These are phyloP conservation scores for Caenorhabditis imperialis DNA, from an alignment of 2,888 invertebrate genomes.

Conservation along the genomic window DNA sequence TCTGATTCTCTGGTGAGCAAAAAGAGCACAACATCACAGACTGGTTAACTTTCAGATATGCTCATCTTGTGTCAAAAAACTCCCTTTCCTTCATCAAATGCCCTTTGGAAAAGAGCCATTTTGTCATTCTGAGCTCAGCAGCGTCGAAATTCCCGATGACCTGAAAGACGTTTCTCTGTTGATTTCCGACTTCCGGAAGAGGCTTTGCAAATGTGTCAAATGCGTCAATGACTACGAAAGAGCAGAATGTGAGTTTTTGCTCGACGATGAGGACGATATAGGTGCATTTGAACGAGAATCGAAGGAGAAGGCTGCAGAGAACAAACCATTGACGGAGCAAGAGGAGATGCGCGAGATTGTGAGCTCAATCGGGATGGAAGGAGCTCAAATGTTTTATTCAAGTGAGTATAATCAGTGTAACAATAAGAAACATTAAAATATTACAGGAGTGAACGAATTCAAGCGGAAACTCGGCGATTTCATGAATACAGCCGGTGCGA, in stretches of 20 bases:
- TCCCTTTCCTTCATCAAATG: conserved; percentile 29
- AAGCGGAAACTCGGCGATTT: conserved; percentile 57
- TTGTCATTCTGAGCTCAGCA: conserved; percentile 23
- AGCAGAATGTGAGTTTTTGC: conserved; percentile 60
- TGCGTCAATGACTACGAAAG: conserved; percentile 54
- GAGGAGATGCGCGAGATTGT: conserved; percentile 49
- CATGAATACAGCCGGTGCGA: conserved; percentile 7
- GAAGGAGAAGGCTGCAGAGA: conserved; percentile 21
- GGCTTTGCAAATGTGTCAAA: conserved; percentile 58
- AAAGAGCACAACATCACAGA: not conserved
- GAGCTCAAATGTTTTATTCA: conserved; percentile 35
- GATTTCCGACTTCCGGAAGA: conserved; percentile 11
- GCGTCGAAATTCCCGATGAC: not conserved
- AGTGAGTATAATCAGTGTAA: conserved; percentile 37
- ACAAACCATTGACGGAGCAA: conserved; percentile 11
- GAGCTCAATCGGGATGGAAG: conserved; percentile 50
- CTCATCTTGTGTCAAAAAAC: conserved; percentile 11
- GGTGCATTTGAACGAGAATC: conserved; percentile 55
- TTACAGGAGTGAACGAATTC: conserved; percentile 57
- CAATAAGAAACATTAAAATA: not conserved
- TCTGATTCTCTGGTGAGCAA: not conserved
- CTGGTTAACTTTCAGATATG: conserved; percentile 21
- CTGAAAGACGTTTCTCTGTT: not conserved
- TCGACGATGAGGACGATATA: conserved; percentile 64
- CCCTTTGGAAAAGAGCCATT: conserved; percentile 8